These are phyloP conservation scores for Drosophila anomalipes DNA, from an alignment of 2,888 invertebrate genomes.

Conservation along the genomic window DNA sequence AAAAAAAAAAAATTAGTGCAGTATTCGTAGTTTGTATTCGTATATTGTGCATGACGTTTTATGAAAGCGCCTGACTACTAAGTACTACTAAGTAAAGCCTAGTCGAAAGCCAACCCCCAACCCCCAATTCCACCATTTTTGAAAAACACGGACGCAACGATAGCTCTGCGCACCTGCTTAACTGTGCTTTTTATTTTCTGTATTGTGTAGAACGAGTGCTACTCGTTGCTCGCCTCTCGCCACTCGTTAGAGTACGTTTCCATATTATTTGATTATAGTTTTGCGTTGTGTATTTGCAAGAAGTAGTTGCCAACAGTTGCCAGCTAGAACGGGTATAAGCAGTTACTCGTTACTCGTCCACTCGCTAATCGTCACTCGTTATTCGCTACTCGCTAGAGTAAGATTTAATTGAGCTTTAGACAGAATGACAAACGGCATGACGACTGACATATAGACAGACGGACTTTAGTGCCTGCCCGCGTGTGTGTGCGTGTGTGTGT, in stretches of 20 bases:
- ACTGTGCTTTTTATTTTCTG: slow-evolving; percentile 26
- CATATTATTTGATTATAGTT: background rate
- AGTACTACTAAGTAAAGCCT: slow-evolving; percentile 40
- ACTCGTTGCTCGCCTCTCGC: slow-evolving; percentile 13
- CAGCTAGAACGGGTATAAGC: slow-evolving; percentile 7
- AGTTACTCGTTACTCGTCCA: slow-evolving; percentile 14
- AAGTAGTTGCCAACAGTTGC: slow-evolving; percentile 2
- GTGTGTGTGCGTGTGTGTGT: slow-evolving; percentile 55
- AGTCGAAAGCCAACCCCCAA: slow-evolving; percentile 26
- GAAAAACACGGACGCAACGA: slow-evolving; percentile 27
- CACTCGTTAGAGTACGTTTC: background rate
- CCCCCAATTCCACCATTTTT: background rate
- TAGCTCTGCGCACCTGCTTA: slow-evolving; percentile 52
- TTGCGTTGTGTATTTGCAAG: background rate
- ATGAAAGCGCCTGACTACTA: slow-evolving; percentile 52
- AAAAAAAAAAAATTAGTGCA: slow-evolving; percentile 32
- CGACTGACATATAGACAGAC: slow-evolving; percentile 24
- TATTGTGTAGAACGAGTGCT: slow-evolving; percentile 37
- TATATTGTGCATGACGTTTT: slow-evolving; percentile 61
- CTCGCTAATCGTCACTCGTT: slow-evolving; percentile 16
- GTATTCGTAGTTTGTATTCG: slow-evolving; percentile 62
- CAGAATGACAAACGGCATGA: slow-evolving; percentile 18
- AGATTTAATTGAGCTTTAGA: slow-evolving; percentile 30
- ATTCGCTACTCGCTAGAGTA: slow-evolving; percentile 9
- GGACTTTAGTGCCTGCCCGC: slow-evolving; percentile 66